Conservation (phyloP, 2,888 invertebrate species). For the Nebria salina region DNA sequence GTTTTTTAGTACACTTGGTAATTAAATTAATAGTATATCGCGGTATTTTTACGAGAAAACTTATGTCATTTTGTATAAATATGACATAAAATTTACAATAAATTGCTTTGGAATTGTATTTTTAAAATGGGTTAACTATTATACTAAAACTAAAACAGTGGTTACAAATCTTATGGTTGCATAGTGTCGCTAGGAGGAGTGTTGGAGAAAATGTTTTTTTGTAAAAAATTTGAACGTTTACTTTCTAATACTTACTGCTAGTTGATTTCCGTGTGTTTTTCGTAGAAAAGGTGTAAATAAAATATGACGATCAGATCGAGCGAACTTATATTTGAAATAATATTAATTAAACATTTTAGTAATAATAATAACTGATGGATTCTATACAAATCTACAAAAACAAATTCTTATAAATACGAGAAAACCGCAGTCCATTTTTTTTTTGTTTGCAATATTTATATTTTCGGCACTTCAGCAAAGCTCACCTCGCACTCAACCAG, state of each 20-base stretch:
- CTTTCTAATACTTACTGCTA: not conserved
- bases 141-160: not conserved
- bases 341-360: not conserved
- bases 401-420: not conserved
- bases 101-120: not conserved
- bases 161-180: too few relatives aligned
- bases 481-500: not conserved
- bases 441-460: not conserved
- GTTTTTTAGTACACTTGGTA: too few relatives aligned
- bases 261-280: not conserved
- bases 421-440: not conserved
- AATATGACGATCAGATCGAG: not conserved
- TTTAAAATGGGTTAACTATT: not conserved
- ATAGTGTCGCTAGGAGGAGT: not conserved
- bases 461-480: slow-evolving; percentile 1
- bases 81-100: not conserved
- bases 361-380: not conserved
- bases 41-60: too few relatives aligned
- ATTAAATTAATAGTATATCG: too few relatives aligned
- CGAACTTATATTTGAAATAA: slow-evolving; percentile 1
- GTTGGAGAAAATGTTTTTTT: not conserved
- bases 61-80: not conserved
- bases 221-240: not conserved
- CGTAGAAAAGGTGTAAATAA: not conserved
- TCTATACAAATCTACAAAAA: slow-evolving; percentile 1